phyloP scores from a whole-genome alignment of 2,113 vertebrate genomes.

The Ictidomys tridecemlineatus region DNA sequence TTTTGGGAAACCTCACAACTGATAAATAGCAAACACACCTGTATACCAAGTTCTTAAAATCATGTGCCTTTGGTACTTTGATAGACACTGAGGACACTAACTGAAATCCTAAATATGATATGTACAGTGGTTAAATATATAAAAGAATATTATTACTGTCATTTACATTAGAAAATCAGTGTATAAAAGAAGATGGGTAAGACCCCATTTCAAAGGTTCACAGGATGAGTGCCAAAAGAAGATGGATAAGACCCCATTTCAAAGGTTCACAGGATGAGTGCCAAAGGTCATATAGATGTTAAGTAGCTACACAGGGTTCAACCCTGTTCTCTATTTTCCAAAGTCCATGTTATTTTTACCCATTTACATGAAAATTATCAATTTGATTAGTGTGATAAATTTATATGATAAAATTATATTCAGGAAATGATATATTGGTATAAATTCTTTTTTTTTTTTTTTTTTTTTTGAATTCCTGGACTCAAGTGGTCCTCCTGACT shows the following conservation, averaged over 20 bases:
- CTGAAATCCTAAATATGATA: too few species aligned
- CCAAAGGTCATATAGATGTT: background rate
- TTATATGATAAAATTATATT: slow-evolving; percentile 41
- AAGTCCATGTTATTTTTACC: slow-evolving; percentile 1
- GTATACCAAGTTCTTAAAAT: slow-evolving; percentile 22
- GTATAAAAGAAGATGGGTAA: background rate
- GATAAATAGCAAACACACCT: background rate
- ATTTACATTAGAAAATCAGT: slow-evolving; percentile 10
- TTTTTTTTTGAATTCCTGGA: background rate
- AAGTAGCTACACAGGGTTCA: background rate
- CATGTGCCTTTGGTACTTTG: background rate
- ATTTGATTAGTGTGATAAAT: slow-evolving; percentile 24
- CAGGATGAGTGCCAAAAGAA: background rate
- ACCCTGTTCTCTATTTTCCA: background rate
- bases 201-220: background rate
- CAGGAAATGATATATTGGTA: slow-evolving; percentile 23
- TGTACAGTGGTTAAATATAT: background rate
- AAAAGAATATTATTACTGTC: slow-evolving; percentile 20
- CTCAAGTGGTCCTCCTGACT: background rate
- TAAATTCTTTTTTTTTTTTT: background rate
- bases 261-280: background rate
- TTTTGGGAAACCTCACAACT: slow-evolving; percentile 33
- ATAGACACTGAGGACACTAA: background rate
- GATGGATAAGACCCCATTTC: background rate
- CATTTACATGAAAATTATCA: slow-evolving; percentile 17